phyloP scores from a whole-genome alignment of 37 sponge, comb jelly and placozoan genomes.

The Beroe forskalii region DNA sequence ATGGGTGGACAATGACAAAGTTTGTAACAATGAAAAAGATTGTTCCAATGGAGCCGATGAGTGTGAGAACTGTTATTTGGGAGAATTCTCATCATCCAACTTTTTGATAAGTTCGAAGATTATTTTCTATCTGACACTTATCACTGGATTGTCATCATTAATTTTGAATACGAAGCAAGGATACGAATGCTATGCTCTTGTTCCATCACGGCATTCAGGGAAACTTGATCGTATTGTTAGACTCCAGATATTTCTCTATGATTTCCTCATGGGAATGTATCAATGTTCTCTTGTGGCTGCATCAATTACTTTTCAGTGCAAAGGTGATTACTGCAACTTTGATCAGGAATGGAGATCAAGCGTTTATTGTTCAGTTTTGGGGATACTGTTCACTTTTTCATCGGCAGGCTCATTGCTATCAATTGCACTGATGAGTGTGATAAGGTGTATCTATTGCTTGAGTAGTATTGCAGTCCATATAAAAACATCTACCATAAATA shows the following conservation, averaged over 20 bases:
- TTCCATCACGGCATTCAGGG: not conserved
- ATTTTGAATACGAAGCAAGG: not conserved
- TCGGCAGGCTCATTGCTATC: not conserved
- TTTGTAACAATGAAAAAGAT: not conserved
- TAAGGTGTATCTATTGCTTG: not conserved
- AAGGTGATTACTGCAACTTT: not conserved
- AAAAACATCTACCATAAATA: not conserved
- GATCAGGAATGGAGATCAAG: conserved; percentile 26
- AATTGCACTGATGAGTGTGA: not conserved
- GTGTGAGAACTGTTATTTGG: not conserved
- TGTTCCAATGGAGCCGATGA: conserved; percentile 21
- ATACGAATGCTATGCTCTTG: not conserved
- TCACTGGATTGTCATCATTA: not conserved
- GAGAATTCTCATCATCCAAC: not conserved
- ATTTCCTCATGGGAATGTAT: conserved; percentile 13
- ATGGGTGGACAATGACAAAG: not conserved
- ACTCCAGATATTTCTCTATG: not conserved
- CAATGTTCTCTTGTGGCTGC: not conserved
- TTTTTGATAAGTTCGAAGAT: not conserved
- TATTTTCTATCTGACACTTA: not conserved
- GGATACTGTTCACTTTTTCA: not conserved
- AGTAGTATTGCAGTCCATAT: not conserved
- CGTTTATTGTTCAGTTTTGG: not conserved
- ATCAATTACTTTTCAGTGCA: not conserved
- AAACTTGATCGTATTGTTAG: not conserved